These are phyloP conservation scores for Drosophila colorata DNA, from an alignment of 2,888 invertebrate genomes.

Conservation along the genomic window DNA sequence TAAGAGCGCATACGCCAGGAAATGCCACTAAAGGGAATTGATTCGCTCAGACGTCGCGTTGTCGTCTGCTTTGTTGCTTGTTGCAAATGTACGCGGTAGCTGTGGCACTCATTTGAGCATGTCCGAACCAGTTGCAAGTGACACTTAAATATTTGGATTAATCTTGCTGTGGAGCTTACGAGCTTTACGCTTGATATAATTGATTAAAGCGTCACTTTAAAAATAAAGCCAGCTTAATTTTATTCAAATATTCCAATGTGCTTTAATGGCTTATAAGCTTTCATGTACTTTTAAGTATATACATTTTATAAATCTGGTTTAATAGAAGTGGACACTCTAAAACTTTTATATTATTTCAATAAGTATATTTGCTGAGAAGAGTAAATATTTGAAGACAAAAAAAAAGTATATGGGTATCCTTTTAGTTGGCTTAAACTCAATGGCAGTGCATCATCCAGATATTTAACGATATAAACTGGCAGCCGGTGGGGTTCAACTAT, in stretches of 20 bases:
- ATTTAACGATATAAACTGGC: constrained; percentile 15
- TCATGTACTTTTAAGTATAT: background rate
- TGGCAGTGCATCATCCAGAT: constrained; percentile 19
- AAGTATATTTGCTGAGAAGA: too few species aligned
- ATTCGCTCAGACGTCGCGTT: constrained; percentile 65
- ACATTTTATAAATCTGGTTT: too few species aligned
- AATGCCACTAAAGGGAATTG: constrained; percentile 81
- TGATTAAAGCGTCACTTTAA: background rate
- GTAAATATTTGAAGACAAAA: too few species aligned
- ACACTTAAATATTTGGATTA: constrained; percentile 31
- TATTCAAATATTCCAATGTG: background rate
- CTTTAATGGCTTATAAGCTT: background rate
- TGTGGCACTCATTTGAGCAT: background rate
- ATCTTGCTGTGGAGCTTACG: background rate
- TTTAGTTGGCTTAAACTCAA: constrained; percentile 4
- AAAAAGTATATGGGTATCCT: constrained; percentile 1
- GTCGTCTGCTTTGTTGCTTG: constrained; percentile 10
- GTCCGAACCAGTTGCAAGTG: constrained; percentile 12
- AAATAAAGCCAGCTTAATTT: background rate
- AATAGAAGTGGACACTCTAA: too few species aligned
- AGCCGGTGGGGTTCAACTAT: constrained; percentile 40
- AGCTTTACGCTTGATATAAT: background rate
- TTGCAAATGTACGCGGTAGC: background rate
- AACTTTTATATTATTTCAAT: too few species aligned
- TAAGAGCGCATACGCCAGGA: constrained; percentile 51